Base-by-base conservation (phyloP, 2,888 invertebrate genomes). In the Pammene fasciana region DNA sequence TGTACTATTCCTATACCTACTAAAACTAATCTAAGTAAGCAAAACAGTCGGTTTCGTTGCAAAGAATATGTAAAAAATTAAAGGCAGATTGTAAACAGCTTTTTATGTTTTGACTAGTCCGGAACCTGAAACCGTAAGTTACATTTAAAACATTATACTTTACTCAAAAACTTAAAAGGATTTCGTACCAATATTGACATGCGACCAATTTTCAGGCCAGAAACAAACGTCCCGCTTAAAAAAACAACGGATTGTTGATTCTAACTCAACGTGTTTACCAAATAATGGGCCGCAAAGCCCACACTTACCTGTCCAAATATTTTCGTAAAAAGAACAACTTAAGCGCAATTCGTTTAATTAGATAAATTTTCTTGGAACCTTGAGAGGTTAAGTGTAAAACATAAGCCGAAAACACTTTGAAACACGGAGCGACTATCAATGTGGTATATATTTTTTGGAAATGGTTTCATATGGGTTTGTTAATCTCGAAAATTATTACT, bases 331-430 rank as follows among this genome's bases (percentile, higher is more conserved):
- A 68, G 57, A 67, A 72, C 71, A 75, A 59, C 68, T 70, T 72
- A 67, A 67, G 68, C 68, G 65, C 71, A 68, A 72, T 70, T 67
- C 62, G 68, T 72, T 72, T 67, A 74, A 72, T 72, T 85, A 82
- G 79, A 75, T 77, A 74, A 77, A 73, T 75, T 74, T 86, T 85
- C 86, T 76, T 54, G 34, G 54, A 54, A 54, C 34, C 1, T 26
- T 26, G 26, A 26, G 5, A 6, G 38, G 9, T 38, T 7, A 38
- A 9, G 38, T 43, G 7, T 43, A 38, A 38, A 9, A 38, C 38
- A 9, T 5, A 38, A 38, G 38, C 38, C 9, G 43, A 4, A 43
- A 43, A 43, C 43, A 43, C 5, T 38, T 1, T 43, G 10, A 43
- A 43, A 38, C 38, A 7, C 38, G 6, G 6, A 9, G 38, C 7